Conservation (phyloP, 2,113 vertebrate species). For the Caloenas nicobarica region DNA sequence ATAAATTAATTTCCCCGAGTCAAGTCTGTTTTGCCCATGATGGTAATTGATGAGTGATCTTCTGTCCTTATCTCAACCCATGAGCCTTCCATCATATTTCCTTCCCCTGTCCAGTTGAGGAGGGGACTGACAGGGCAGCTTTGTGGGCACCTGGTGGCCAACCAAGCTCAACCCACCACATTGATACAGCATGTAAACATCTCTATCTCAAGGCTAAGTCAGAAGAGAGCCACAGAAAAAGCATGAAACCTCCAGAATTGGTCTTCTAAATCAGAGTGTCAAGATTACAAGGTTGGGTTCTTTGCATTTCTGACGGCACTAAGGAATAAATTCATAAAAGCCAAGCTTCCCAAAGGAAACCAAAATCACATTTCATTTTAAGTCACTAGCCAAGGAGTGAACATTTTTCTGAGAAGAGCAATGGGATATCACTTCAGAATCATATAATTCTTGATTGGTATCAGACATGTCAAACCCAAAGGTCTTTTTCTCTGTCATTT, state of each 20-base stretch:
- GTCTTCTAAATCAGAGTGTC: neutral
- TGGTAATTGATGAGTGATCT: neutral
- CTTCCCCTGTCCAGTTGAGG: neutral
- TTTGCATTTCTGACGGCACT: neutral
- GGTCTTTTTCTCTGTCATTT: neutral
- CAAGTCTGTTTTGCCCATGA: neutral
- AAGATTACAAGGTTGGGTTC: neutral
- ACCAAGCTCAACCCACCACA: neutral
- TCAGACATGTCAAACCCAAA: neutral
- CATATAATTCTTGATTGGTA: neutral
- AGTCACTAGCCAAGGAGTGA: neutral
- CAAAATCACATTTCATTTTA: neutral
- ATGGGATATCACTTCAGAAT: neutral
- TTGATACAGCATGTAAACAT: neutral
- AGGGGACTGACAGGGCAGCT: neutral
- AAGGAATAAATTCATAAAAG: neutral
- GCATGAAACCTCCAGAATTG: neutral
- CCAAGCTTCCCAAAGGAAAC: neutral
- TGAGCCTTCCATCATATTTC: fast-evolving
- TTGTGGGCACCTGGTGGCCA: neutral
- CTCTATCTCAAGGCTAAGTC: neutral
- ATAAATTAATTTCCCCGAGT: neutral
- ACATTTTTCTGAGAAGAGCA: neutral
- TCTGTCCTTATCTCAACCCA: neutral
- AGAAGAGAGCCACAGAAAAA: neutral